Evolutionary conservation across 2,113 vertebrate genomes (phyloP), one percentile per base, ranked within the genome.

Genomic region (Gavia stellata): DNA sequence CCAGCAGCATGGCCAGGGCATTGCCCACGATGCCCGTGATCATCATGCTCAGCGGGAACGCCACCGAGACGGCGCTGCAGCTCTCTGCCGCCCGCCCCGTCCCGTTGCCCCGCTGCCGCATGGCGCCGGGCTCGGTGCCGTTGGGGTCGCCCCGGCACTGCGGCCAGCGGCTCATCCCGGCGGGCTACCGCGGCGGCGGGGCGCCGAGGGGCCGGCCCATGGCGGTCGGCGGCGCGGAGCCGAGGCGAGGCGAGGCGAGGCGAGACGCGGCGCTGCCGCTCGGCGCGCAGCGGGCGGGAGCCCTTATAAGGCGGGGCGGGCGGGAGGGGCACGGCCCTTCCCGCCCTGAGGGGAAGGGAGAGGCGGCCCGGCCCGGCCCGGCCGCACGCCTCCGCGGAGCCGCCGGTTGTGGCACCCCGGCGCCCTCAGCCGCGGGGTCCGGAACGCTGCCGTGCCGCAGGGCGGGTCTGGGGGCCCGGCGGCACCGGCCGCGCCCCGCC

Each of bases 21-120:
- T 99, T 99, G 81, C 99, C 99, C 97, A 98, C 99, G 96, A 99
- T 93, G 85, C 99, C 99, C 2, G 99, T 98, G 86, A 99, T 77
- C 98, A 99, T 99, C 99, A 99, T 99, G 90, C 98, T 98, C 49
- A 99, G 98, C 10, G 99, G 99, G 94, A 99, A 99, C 40, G 96
- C 98, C 58, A 99, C 99, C 6, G 99, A 99, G 40, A 99, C 98
- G 2, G 98, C 98, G 56, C 98, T 73, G 94, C 98, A 99, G 21
- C 85, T 71, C 49, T 93, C 97, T 11, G 81, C 96, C 49, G 44
- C 66, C 40, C 84, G 72, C 29, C 84, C 88, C 18, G 96, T 97
- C 81, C 61, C 59, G 92, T 97, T 97, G 71, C 89, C 61, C 81
- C 81, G 61, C 94, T 28, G 95, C 18, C 23, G n/a, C 85, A 25